A percentile compares a stretch with the other conserved stretches of the same genome.
Evolutionary conservation across 2,888 invertebrate species (phyloP).

Genomic region (Invenusta paracnida): DNA sequence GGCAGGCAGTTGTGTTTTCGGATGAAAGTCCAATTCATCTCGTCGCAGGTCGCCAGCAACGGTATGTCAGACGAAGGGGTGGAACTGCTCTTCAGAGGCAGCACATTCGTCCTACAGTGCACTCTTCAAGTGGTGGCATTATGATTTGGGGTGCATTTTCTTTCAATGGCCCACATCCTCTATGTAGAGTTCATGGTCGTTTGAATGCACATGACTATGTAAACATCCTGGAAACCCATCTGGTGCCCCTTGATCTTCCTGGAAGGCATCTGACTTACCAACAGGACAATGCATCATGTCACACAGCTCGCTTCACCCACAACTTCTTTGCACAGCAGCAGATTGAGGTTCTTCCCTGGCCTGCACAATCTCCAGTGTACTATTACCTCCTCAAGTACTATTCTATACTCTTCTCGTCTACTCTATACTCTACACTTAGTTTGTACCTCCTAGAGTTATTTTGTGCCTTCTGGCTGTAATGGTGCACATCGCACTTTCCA

Average conservation of each 20-base stretch:
- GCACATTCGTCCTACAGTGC: background rate
- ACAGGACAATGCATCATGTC: background rate
- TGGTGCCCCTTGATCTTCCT: background rate
- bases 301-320: background rate
- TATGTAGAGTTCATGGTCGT: background rate
- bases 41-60: background rate
- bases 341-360: background rate
- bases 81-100: background rate
- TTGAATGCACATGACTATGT: background rate
- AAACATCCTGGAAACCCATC: background rate
- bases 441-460: no score
- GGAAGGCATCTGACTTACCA: background rate
- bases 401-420: no score
- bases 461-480: no score
- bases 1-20: background rate
- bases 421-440: no score
- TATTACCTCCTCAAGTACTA: no score
- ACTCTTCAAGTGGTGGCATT: no score
- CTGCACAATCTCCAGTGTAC: background rate
- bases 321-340: background rate
- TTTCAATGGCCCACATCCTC: background rate
- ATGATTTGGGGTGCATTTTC: no score
- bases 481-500: no score
- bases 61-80: background rate
- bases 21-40: background rate